Conservation (phyloP, 2,113 vertebrate genomes). For the Propithecus coquereli region DNA sequence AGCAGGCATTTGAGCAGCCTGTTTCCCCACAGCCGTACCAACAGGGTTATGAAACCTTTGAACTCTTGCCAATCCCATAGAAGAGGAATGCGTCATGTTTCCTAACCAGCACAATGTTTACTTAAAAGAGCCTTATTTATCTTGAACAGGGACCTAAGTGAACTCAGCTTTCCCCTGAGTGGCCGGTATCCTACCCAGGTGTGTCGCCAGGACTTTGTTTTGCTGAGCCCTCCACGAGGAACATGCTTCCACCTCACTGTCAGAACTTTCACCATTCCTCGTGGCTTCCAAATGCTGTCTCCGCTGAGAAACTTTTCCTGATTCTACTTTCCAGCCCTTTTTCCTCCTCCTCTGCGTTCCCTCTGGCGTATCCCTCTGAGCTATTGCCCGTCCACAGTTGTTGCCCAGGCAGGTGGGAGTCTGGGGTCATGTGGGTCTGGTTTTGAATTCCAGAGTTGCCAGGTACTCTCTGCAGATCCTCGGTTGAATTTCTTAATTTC, state of each 20-base stretch:
- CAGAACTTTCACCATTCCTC: rapidly evolving
- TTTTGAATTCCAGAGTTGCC: not conserved
- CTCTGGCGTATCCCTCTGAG: not conserved
- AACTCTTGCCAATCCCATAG: not conserved
- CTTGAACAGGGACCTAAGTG: not conserved
- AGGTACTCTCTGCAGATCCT: not conserved
- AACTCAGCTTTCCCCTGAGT: not conserved
- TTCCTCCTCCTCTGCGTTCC: rapidly evolving
- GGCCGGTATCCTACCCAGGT: not conserved
- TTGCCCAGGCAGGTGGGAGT: not conserved
- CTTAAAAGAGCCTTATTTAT: not conserved
- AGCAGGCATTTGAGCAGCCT: not conserved
- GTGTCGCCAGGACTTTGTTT: not conserved
- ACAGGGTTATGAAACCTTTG: not conserved
- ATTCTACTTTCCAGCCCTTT: not conserved
- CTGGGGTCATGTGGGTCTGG: not conserved
- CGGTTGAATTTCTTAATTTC: not conserved
- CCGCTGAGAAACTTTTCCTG: not conserved
- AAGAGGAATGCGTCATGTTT: not conserved
- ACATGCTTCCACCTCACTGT: not conserved
- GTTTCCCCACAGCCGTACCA: not conserved
- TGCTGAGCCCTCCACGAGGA: not conserved
- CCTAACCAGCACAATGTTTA: not conserved
- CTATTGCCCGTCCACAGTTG: rapidly evolving
- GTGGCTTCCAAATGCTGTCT: not conserved